Conservation (phyloP, 1,140 invertebrate genomes). For the Brachionus manjavacas region DNA sequence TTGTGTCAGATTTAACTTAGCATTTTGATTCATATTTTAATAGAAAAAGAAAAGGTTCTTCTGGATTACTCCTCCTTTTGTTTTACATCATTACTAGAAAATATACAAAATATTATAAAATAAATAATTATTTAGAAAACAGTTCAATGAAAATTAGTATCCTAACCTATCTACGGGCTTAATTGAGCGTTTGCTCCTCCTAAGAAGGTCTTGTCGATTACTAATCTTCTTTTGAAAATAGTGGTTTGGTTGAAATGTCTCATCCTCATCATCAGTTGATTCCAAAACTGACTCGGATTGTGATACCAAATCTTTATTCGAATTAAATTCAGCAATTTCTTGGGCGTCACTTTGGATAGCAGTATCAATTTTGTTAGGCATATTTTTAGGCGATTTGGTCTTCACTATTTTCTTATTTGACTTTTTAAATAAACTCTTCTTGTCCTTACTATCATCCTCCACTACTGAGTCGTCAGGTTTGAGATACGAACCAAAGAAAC, state of each 20-base stretch:
- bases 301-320: neutral
- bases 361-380: neutral
- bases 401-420: neutral
- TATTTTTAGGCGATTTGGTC: neutral
- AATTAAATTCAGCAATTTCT: neutral
- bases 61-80: neutral
- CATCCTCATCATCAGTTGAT: neutral
- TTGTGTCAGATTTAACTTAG: neutral
- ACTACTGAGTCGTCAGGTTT: neutral
- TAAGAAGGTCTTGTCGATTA: neutral
- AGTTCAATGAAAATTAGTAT: neutral
- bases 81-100: neutral
- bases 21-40: neutral
- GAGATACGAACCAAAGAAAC: neutral
- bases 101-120: neutral
- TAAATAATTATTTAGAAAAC: neutral
- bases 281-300: neutral
- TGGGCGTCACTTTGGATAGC: neutral
- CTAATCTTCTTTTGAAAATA: neutral
- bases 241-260: neutral
- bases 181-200: neutral
- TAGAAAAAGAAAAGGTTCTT: neutral
- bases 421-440: neutral
- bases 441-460: neutral
- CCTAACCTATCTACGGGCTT: neutral